A percentile compares a stretch with the other conserved stretches of the same genome.
phyloP scores from a whole-genome alignment of 1,140 invertebrate species.

The Dufourea novaeangliae region DNA sequence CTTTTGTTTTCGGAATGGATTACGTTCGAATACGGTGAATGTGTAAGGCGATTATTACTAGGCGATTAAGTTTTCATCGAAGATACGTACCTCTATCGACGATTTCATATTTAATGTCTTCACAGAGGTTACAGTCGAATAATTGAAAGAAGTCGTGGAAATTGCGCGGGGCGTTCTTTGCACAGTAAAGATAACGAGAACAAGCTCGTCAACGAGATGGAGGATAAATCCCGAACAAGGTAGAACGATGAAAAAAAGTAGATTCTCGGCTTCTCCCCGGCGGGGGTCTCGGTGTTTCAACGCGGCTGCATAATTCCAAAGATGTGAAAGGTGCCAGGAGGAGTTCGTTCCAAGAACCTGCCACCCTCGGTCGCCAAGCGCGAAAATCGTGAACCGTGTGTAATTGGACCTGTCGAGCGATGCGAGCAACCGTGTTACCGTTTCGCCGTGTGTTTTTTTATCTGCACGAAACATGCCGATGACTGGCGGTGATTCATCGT shows the following conservation, averaged over 20 bases:
- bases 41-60: no score
- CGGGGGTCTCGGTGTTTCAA: neutral
- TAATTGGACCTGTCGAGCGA: conserved; percentile 71
- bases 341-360: conserved; percentile 32
- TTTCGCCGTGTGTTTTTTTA: conserved; percentile 44
- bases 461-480: no score
- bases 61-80: neutral
- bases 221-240: neutral
- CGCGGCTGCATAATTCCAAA: conserved; percentile 10
- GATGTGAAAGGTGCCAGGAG: conserved; percentile 20
- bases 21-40: no score
- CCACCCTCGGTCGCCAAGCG: conserved; percentile 50
- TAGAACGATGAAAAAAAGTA: neutral
- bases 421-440: conserved; percentile 34
- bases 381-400: conserved; percentile 65
- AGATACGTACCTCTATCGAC: no score
- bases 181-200: conserved; percentile 3
- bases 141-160: neutral
- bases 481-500: no score
- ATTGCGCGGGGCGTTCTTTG: neutral
- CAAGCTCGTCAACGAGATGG: neutral
- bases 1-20: neutral
- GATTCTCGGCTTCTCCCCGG: neutral
- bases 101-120: no score
- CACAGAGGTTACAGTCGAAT: neutral